A percentile compares a stretch with the other conserved stretches of the same genome.
Evolutionary conservation across 2,888 invertebrate species (phyloP).

Genomic region (Andrena bicolor): DNA sequence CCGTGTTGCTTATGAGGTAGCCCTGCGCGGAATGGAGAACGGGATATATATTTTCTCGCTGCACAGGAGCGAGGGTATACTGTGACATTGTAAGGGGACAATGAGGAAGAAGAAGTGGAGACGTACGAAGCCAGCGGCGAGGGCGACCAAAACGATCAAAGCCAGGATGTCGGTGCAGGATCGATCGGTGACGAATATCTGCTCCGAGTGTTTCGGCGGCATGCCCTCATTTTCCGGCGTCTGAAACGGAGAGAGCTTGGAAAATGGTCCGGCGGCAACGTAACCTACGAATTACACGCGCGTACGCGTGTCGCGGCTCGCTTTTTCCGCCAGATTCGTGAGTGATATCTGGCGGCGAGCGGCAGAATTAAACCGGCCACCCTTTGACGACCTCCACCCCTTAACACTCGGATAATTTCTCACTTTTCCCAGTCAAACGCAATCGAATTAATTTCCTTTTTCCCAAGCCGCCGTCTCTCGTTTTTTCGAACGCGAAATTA

Average conservation of each 20-base stretch:
- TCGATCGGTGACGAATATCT: conserved; percentile 77
- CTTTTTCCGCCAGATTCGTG: background rate
- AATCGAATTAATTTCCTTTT: background rate
- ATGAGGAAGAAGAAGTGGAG: background rate
- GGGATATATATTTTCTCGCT: background rate
- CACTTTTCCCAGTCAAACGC: conserved; percentile 4
- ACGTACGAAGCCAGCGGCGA: conserved; percentile 79
- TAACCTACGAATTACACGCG: background rate
- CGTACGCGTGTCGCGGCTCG: background rate
- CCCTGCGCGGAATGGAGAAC: conserved; percentile 70
- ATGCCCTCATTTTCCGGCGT: conserved; percentile 69
- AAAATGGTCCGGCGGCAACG: background rate
- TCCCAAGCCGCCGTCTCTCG: background rate
- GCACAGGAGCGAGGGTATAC: background rate
- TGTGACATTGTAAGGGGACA: background rate
- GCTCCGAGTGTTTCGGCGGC: conserved; percentile 62
- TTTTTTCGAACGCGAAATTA: background rate
- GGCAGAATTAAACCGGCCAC: conserved; percentile 9
- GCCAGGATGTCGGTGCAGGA: conserved; percentile 79
- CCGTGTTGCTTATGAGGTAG: conserved; percentile 83
- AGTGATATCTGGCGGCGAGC: conserved; percentile 34
- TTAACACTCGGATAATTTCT: conserved; percentile 15
- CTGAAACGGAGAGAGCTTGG: conserved; percentile 63
- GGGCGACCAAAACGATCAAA: conserved; percentile 70
- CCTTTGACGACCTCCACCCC: conserved; percentile 4